These are phyloP conservation scores for Ceratotherium simum DNA, from an alignment of 2,113 vertebrate species.

Conservation along the genomic window DNA sequence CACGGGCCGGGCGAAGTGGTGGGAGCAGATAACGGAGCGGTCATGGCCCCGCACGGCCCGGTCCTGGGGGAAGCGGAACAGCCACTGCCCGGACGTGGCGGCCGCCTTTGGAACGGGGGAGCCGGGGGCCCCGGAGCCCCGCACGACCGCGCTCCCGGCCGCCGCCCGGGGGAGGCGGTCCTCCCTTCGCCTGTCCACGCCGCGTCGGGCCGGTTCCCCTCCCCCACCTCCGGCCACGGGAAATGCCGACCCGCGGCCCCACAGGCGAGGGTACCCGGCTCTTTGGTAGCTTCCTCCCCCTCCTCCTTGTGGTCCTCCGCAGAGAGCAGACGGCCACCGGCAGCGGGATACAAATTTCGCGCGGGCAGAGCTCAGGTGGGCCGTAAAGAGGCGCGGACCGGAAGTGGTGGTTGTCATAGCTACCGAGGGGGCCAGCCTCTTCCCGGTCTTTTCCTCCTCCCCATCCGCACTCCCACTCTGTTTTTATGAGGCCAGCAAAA, in stretches of 20 bases:
- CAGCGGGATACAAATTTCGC: conserved; percentile 67
- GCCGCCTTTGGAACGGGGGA: accelerated
- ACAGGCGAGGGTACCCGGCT: accelerated
- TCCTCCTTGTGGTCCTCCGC: accelerated
- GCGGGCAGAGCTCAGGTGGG: not conserved
- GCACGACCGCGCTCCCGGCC: not conserved
- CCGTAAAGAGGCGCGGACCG: conserved; percentile 54
- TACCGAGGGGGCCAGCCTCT: conserved; percentile 30
- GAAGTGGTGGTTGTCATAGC: conserved; percentile 79
- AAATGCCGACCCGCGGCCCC: not conserved
- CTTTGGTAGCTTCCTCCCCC: accelerated
- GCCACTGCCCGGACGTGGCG: not conserved
- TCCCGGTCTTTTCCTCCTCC: not conserved
- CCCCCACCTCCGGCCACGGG: not conserved
- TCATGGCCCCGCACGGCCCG: not conserved
- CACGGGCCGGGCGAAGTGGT: conserved; percentile 1
- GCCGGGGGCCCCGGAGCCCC: not conserved
- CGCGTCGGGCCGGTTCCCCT: not conserved
- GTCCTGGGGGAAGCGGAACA: not conserved
- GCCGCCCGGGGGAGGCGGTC: not conserved
- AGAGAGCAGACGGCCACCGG: accelerated
- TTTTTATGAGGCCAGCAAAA: not conserved
- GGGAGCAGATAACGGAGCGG: not conserved
- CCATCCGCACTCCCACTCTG: not conserved
- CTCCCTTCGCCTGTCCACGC: not conserved